Percentiles rank a stretch among this genome's conserved stretches.
phyloP scores from a whole-genome alignment of 2,113 vertebrate genomes.

The Callipepla californica region DNA sequence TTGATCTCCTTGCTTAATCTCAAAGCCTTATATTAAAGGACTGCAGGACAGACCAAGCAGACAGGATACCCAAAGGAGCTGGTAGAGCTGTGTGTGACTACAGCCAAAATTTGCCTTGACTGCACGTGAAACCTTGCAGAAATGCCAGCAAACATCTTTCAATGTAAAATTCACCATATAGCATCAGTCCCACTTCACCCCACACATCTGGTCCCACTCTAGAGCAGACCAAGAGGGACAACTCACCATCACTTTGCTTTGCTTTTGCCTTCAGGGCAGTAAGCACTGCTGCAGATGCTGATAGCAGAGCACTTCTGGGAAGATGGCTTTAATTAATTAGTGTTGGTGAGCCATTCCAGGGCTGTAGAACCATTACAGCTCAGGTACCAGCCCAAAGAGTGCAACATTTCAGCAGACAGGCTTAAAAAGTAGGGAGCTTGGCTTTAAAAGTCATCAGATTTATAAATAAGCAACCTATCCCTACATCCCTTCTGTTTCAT shows the following conservation, averaged over 20 bases:
- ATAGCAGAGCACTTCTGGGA: not conserved
- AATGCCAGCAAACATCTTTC: not conserved
- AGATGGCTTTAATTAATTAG: not conserved
- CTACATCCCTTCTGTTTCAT: not conserved
- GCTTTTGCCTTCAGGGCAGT: not conserved
- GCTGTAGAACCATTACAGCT: not conserved
- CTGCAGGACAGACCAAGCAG: not conserved
- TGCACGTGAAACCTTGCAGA: not conserved
- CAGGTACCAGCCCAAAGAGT: not conserved
- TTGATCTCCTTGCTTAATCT: not conserved
- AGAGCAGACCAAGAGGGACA: not conserved
- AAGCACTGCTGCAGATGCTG: not conserved
- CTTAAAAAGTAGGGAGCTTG: not conserved
- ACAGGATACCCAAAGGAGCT: not conserved
- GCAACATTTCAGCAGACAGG: not conserved
- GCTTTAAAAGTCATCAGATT: not conserved
- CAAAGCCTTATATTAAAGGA: not conserved
- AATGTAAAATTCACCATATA: accelerated
- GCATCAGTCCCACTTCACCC: not conserved
- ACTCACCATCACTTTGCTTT: not conserved
- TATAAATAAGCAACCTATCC: not conserved
- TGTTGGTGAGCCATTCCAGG: not conserved
- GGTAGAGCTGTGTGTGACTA: accelerated
- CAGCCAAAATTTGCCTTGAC: not conserved
- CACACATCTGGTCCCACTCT: not conserved